Conservation (phyloP, 2,888 invertebrate species). For the Blastobasis lacticolella region DNA sequence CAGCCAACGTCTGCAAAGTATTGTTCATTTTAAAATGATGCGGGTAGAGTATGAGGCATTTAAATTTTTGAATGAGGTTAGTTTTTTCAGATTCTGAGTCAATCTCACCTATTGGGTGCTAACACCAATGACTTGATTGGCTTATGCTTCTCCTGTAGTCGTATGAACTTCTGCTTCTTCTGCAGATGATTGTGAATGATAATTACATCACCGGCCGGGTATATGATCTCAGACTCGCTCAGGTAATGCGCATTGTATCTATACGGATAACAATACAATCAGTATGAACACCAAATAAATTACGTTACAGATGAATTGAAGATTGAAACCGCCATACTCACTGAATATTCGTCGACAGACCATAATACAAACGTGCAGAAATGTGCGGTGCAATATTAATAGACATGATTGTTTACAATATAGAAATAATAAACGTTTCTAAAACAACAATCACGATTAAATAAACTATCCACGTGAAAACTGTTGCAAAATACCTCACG, state of each 20-base stretch:
- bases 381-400: conserved; percentile 60
- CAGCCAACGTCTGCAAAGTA: conserved; percentile 72
- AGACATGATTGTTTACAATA: conserved; percentile 32
- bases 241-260: conserved; percentile 82
- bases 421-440: conserved; percentile 18
- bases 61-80: no score
- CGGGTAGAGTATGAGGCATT: not conserved
- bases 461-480: conserved; percentile 14
- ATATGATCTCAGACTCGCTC: conserved; percentile 83
- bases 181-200: conserved; percentile 82
- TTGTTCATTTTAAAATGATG: no score
- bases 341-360: conserved; percentile 76
- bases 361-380: conserved; percentile 76
- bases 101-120: conserved; percentile 78
- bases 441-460: conserved; percentile 21
- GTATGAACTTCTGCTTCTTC: conserved; percentile 82
- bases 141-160: conserved; percentile 78
- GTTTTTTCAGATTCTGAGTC: no score
- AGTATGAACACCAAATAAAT: conserved; percentile 7
- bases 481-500: conserved; percentile 5
- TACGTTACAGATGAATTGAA: not conserved
- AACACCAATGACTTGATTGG: conserved; percentile 77
- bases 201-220: conserved; percentile 85
- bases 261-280: conserved; percentile 28
- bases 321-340: conserved; percentile 30